Evolutionary conservation across 2,888 invertebrate species (phyloP).

Genomic region (Pseudococcus longispinus): DNA sequence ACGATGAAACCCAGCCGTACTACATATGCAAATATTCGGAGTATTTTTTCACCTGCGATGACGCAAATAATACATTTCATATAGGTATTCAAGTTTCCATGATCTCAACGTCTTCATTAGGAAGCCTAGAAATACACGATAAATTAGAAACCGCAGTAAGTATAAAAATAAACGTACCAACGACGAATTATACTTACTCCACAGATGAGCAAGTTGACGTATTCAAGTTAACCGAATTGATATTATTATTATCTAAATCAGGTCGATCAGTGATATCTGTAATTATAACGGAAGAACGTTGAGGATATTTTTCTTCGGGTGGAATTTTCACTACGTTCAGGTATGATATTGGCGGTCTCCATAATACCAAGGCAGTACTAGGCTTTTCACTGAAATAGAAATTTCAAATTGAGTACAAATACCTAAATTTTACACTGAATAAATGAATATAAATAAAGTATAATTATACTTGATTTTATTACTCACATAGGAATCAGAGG

Average conservation of each 20-base stretch:
- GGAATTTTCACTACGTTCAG: slow-evolving; percentile 23
- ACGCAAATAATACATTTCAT: background rate
- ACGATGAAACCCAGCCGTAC: background rate
- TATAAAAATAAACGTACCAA: background rate
- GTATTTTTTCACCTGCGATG: background rate
- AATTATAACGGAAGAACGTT: slow-evolving; percentile 49
- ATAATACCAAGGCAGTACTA: slow-evolving; percentile 79
- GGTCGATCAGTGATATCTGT: slow-evolving; percentile 52
- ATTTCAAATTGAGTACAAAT: background rate
- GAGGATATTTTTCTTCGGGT: slow-evolving; percentile 35
- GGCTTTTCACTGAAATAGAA: slow-evolving; percentile 69
- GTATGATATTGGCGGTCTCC: slow-evolving; percentile 69
- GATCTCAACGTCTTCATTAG: background rate
- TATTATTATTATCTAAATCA: slow-evolving; percentile 50
- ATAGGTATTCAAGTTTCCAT: slow-evolving; percentile 2
- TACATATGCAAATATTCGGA: background rate
- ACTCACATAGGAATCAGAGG: slow-evolving; percentile 47
- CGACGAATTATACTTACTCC: slow-evolving; percentile 3
- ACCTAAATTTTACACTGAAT: background rate
- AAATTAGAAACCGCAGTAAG: background rate
- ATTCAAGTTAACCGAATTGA: slow-evolving; percentile 37
- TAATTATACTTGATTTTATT: background rate
- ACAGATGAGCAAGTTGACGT: background rate
- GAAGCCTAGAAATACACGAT: background rate
- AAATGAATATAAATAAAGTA: background rate